phyloP scores from a whole-genome alignment of 2,888 invertebrate species.

The Drosophila seclusa region DNA sequence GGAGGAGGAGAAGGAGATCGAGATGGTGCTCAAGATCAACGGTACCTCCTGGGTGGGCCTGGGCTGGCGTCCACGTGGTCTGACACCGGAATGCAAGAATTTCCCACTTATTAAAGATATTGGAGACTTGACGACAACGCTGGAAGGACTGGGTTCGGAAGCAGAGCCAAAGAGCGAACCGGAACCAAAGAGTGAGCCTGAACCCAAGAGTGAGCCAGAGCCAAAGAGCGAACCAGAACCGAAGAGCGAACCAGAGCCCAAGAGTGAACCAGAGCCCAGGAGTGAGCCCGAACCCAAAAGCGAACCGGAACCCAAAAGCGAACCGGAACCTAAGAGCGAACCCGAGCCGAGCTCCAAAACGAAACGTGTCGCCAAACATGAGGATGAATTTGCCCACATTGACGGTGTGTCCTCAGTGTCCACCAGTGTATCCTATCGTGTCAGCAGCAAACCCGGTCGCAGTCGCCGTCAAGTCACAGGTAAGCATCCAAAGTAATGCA shows the following conservation, averaged over 20 bases:
- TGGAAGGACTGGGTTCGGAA: slow-evolving; percentile 80
- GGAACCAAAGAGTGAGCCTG: slow-evolving; percentile 78
- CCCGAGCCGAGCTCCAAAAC: slow-evolving; percentile 84
- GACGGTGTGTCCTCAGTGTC: slow-evolving; percentile 89
- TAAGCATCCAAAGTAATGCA: slow-evolving; percentile 37
- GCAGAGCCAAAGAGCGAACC: slow-evolving; percentile 57
- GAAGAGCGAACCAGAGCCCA: slow-evolving; percentile 85
- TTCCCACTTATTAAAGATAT: slow-evolving; percentile 89
- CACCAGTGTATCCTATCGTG: slow-evolving; percentile 92
- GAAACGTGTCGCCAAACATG: slow-evolving; percentile 86
- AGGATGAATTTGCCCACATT: slow-evolving; percentile 83
- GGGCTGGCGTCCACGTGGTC: slow-evolving; percentile 94
- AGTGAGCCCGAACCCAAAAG: slow-evolving; percentile 84
- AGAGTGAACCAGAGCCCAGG: slow-evolving; percentile 82
- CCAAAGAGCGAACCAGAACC: slow-evolving; percentile 84
- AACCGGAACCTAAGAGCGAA: slow-evolving; percentile 85
- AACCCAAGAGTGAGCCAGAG: slow-evolving; percentile 85
- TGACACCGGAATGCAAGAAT: slow-evolving; percentile 91
- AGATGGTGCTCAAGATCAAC: slow-evolving; percentile 94
- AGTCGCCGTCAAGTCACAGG: slow-evolving; percentile 76
- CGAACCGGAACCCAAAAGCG: slow-evolving; percentile 84
- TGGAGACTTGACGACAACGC: slow-evolving; percentile 72
- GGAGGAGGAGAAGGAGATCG: slow-evolving; percentile 93
- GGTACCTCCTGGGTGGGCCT: slow-evolving; percentile 93
- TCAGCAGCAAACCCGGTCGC: slow-evolving; percentile 87